These are phyloP conservation scores for Trematomus bernacchii DNA, from an alignment of 2,797 vertebrate species.

Conservation along the genomic window DNA sequence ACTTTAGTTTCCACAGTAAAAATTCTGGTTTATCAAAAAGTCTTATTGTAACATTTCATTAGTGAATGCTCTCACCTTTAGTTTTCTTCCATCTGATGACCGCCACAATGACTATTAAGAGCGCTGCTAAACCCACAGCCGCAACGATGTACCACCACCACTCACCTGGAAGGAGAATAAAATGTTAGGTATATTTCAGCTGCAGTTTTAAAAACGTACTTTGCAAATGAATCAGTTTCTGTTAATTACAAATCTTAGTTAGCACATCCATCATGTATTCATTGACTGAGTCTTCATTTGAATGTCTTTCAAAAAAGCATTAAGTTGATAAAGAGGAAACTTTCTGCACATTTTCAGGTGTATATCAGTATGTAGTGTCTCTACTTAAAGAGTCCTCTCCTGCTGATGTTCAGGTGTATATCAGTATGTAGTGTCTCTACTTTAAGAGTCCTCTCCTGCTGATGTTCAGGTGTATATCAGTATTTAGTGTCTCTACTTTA, in stretches of 20 bases:
- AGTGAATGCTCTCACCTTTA: conserved; percentile 16
- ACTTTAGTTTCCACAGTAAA: background rate
- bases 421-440: too few species aligned
- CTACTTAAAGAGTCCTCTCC: too few species aligned
- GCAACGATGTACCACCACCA: background rate
- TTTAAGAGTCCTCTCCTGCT: too few species aligned
- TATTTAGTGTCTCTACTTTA: too few species aligned
- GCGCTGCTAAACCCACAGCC: background rate
- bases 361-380: too few species aligned
- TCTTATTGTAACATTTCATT: background rate
- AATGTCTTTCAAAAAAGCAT: background rate
- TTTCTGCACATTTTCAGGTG: too few species aligned
- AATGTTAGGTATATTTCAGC: background rate
- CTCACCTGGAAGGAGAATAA: background rate
- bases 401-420: too few species aligned
- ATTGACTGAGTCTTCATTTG: background rate
- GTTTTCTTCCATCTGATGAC: background rate
- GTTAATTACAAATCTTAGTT: background rate
- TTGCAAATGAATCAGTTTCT: background rate
- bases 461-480: too few species aligned
- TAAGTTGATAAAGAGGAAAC: too few species aligned
- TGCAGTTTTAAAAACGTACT: background rate
- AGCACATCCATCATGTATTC: background rate
- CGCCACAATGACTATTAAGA: background rate
- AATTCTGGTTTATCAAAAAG: background rate